Percentiles rank a stretch among this genome's conserved stretches.
phyloP scores from a whole-genome alignment of 1,140 invertebrate genomes.

The Zophobas morio region DNA sequence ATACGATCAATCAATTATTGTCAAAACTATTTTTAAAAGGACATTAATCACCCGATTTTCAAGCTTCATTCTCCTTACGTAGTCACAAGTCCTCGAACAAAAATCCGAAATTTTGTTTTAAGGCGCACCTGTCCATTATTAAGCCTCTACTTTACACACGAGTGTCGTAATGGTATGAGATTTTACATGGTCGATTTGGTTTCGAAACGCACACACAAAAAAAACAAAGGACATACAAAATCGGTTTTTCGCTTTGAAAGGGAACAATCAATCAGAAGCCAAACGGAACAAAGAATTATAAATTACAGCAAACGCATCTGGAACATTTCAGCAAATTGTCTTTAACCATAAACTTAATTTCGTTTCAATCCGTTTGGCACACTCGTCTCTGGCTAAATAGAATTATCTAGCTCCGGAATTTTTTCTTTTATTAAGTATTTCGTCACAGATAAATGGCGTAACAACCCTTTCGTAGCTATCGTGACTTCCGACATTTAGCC shows the following conservation, averaged over 20 bases:
- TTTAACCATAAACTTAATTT: conserved; percentile 24
- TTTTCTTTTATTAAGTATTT: neutral
- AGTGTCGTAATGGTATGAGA: neutral
- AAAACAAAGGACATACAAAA: neutral
- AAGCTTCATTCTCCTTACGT: neutral
- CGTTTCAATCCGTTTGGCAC: conserved; percentile 3
- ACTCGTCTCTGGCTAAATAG: neutral
- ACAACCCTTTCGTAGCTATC: neutral
- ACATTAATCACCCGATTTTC: conserved; percentile 21
- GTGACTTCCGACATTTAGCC: neutral
- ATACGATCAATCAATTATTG: conserved; percentile 39
- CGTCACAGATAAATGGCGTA: neutral
- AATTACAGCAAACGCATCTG: neutral
- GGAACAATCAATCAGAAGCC: conserved; percentile 33
- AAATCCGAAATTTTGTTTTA: too few relatives aligned
- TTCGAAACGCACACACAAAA: neutral
- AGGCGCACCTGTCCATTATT: too few relatives aligned
- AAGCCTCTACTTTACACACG: too few relatives aligned
- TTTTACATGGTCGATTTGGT: conserved; percentile 7
- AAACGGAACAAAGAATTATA: conserved; percentile 32
- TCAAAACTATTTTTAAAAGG: conserved; percentile 40
- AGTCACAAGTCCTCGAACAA: too few relatives aligned
- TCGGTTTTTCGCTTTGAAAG: neutral
- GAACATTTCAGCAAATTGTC: conserved; percentile 25
- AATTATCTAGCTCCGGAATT: neutral